Base-by-base conservation (phyloP, 2,113 vertebrate species). In the Hemiprocne comata region DNA sequence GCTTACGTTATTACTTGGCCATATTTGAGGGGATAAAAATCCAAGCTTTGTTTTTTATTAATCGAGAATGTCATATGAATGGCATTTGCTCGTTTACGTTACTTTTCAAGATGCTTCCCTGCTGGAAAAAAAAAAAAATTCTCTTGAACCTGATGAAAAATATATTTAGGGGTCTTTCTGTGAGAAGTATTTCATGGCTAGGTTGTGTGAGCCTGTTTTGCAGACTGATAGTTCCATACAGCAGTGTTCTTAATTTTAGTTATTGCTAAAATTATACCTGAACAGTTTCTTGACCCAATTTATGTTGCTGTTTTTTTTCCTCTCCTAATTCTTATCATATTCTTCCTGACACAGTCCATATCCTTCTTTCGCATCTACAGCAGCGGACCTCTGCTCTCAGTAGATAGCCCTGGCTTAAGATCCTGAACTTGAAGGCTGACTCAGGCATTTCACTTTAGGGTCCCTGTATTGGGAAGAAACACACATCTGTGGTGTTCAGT, bases 241-340 rank as follows among this genome's bases (percentile, higher is more conserved):
- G 51, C 40, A 42, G 15, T 7, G 46, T 61, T 82, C 54, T 70
- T 94, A 16, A 74, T 93, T 95, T 87, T 57, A 74, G 75, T 76
- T 67, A 10, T 11, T 92, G 53, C 96, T 96, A 93, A 93, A 95
- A 94, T 95, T 96, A 77, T 38, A 64, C 24, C 42, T 71, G 67
- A 48, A 53, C 42, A 13, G 46, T 55, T 85, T 90, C 60, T n/a
- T 95, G 92, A 95, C 95, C 87, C 61, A 95, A 6, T 94, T 95
- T 86, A 4, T 66, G 18, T 66, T 76, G 38, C 55, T 94, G 31
- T 1, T 0, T 93, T 94, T 94, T 92, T 88, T 91, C 46, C 69
- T 74, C 57, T 78, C n/a, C 62, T 93, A 86, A 77, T 85, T 75
- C 72, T 94, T 94, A 94, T 89, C 76, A 8, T 36, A 5, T 19